Evolutionary conservation across 2,113 vertebrate genomes (phyloP).

Genomic region (Myiozetetes cayanensis): DNA sequence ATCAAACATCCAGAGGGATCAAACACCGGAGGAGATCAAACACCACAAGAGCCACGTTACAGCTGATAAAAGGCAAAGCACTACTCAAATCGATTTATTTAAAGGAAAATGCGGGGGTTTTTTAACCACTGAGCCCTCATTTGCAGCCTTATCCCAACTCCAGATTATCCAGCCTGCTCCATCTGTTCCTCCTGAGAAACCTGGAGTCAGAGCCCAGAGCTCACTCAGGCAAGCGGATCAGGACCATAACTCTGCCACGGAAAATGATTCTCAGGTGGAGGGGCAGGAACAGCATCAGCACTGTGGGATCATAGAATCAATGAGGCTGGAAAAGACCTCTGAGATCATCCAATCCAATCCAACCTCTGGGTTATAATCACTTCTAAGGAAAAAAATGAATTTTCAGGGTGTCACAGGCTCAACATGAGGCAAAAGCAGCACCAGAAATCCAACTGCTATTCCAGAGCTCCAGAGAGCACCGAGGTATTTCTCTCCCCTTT

Average conservation of each 20-base stretch:
- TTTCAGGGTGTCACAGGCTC: not conserved
- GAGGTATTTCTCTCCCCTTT: not conserved
- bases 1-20: not conserved
- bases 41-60: not conserved
- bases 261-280: rapidly evolving
- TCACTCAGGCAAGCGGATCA: not conserved
- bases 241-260: rapidly evolving
- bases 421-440: not conserved
- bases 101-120: rapidly evolving
- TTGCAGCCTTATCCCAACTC: not conserved
- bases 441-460: not conserved
- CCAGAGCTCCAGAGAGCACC: not conserved
- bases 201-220: not conserved
- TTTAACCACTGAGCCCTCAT: not conserved
- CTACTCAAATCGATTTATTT: not conserved
- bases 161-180: not conserved
- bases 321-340: not conserved
- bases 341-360: not conserved
- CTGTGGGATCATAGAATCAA: not conserved
- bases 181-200: not conserved
- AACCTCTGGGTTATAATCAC: not conserved
- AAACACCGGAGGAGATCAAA: not conserved
- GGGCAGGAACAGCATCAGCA: not conserved
- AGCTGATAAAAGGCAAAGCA: not conserved
- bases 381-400: not conserved